These are phyloP conservation scores for Nipponia nippon DNA, from an alignment of 2,113 vertebrate genomes.

Conservation along the genomic window DNA sequence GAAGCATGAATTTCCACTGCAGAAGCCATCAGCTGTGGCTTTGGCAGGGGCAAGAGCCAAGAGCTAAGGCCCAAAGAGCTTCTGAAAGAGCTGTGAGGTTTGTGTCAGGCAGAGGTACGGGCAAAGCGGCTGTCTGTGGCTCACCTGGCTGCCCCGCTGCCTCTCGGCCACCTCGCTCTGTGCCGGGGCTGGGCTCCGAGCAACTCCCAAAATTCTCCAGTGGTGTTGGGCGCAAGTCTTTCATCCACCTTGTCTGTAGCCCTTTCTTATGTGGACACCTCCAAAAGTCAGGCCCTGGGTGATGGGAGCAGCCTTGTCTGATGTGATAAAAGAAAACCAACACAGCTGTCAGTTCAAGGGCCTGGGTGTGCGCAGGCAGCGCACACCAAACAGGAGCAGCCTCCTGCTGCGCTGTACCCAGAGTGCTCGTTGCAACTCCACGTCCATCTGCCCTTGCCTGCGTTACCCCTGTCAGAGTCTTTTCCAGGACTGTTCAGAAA, in stretches of 20 bases:
- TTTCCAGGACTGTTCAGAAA: background rate
- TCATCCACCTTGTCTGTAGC: background rate
- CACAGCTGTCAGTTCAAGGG: background rate
- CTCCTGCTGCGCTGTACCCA: background rate
- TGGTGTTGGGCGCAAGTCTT: background rate
- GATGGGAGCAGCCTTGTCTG: background rate
- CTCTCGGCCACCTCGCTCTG: rapidly evolving
- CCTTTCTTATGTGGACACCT: background rate
- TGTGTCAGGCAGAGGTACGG: background rate
- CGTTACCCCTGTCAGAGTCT: background rate
- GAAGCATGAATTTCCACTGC: background rate
- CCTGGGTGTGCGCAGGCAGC: background rate
- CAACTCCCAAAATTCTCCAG: background rate
- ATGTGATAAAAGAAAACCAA: background rate
- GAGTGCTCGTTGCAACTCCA: rapidly evolving
- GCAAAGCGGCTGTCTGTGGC: background rate
- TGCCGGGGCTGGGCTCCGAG: background rate
- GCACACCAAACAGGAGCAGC: background rate
- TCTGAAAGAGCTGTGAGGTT: background rate
- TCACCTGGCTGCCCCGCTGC: background rate
- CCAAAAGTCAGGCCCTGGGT: background rate
- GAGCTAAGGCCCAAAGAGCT: background rate
- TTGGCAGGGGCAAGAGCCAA: background rate
- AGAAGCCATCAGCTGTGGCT: background rate
- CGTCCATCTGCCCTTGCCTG: background rate